Evolutionary conservation across 2,888 invertebrate genomes (phyloP).

Genomic region (Cancer borealis): DNA sequence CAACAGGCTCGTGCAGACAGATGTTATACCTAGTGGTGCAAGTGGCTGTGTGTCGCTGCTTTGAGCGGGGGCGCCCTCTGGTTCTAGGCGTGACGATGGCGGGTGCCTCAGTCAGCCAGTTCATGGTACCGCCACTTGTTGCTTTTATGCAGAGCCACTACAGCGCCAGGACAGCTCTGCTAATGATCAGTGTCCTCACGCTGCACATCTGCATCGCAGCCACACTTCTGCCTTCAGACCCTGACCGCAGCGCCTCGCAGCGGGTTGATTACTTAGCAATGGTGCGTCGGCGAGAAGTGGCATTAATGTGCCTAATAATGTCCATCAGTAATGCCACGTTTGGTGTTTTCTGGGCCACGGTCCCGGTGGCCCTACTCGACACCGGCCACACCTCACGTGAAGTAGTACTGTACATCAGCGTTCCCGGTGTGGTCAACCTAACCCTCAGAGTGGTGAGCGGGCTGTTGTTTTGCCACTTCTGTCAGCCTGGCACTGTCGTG

Average conservation of each 20-base stretch:
- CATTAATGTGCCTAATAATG: background rate
- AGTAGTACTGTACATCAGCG: background rate
- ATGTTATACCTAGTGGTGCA: background rate
- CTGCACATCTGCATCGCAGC: background rate
- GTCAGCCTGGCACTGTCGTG: background rate
- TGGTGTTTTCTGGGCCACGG: background rate
- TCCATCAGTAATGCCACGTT: background rate
- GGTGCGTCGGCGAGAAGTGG: background rate
- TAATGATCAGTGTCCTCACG: background rate
- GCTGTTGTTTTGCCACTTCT: background rate
- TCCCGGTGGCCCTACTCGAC: background rate
- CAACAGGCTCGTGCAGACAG: background rate
- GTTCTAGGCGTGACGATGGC: background rate
- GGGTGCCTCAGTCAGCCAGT: background rate
- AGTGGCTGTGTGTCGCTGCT: conserved; percentile 5
- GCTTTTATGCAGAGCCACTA: background rate
- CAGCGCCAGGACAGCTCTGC: background rate
- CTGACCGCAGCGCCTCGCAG: background rate
- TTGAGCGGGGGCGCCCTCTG: background rate
- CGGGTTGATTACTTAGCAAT: background rate
- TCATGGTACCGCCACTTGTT: background rate
- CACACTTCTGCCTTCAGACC: background rate
- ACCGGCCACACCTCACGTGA: background rate
- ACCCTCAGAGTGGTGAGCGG: background rate
- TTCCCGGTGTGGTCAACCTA: background rate